A percentile compares a stretch with the other conserved stretches of the same genome.
Conservation (phyloP, 1,140 invertebrate genomes). For the Anoplophora glabripennis region DNA sequence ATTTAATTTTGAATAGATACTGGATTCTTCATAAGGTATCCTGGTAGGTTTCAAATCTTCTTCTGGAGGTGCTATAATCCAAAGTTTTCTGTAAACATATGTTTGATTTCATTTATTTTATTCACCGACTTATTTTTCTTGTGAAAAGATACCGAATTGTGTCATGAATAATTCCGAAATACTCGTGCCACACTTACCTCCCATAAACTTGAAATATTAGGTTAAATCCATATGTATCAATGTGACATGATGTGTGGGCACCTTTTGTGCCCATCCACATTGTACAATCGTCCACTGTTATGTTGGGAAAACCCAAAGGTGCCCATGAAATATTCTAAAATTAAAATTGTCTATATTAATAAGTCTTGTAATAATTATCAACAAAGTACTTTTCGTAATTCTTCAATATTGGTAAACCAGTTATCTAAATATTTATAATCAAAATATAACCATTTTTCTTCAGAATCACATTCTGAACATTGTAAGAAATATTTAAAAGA, state of each 20-base stretch:
- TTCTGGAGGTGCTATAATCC: slow-evolving; percentile 89
- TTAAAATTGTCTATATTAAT: slow-evolving; percentile 19
- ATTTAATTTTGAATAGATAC: slow-evolving; percentile 85
- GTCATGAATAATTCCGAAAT: not conserved
- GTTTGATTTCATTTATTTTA: not conserved
- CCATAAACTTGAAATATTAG: slow-evolving; percentile 86
- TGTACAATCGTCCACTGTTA: slow-evolving; percentile 68
- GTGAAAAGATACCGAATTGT: too few relatives aligned
- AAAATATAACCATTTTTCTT: slow-evolving; percentile 70
- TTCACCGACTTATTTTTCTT: too few relatives aligned
- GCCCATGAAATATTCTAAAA: slow-evolving; percentile 69
- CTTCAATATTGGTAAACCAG: slow-evolving; percentile 60
- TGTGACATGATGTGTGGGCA: slow-evolving; percentile 90
- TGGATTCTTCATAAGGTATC: slow-evolving; percentile 96
- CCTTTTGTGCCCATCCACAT: slow-evolving; percentile 88
- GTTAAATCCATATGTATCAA: slow-evolving; percentile 93
- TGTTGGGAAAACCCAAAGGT: slow-evolving; percentile 70
- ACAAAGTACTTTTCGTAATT: slow-evolving; percentile 57
- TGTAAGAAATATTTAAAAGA: slow-evolving; percentile 65
- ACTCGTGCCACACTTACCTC: slow-evolving; percentile 56
- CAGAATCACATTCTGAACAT: slow-evolving; percentile 38
- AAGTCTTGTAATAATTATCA: slow-evolving; percentile 4
- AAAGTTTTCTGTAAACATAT: slow-evolving; percentile 72
- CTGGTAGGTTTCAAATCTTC: slow-evolving; percentile 74
- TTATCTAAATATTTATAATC: slow-evolving; percentile 81